phyloP scores from a whole-genome alignment of 1,140 invertebrate genomes.

The fruit fly (Drosophila melanogaster) region Release_6_plus_ISO1_MT NC_004354.4:11809501-11810000 shows the following conservation, averaged over 20 bases:
- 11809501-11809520: constrained; percentile 61
- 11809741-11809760: constrained; percentile 8
- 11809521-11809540: constrained; percentile 16
- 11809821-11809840: constrained; percentile 44
- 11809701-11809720: constrained; percentile 4
- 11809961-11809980: constrained; percentile 91
- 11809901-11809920: neutral
- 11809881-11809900: neutral
- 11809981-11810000: constrained; percentile 90
- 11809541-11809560: neutral
- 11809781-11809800: constrained; percentile 15
- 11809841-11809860: constrained; percentile 39
- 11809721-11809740: constrained; percentile 28
- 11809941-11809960: constrained; percentile 90
- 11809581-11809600: neutral
- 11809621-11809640: neutral
- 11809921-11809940: constrained; percentile 78
- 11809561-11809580: constrained; percentile 3
- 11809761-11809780: constrained; percentile 1
- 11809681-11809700: neutral
- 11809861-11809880: neutral
- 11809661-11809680: neutral
- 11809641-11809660: neutral
- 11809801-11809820: constrained; percentile 22
- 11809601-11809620: neutral